These are phyloP conservation scores for Nemoura dubitans DNA, from an alignment of 2,888 invertebrate genomes.

Conservation along the genomic window DNA sequence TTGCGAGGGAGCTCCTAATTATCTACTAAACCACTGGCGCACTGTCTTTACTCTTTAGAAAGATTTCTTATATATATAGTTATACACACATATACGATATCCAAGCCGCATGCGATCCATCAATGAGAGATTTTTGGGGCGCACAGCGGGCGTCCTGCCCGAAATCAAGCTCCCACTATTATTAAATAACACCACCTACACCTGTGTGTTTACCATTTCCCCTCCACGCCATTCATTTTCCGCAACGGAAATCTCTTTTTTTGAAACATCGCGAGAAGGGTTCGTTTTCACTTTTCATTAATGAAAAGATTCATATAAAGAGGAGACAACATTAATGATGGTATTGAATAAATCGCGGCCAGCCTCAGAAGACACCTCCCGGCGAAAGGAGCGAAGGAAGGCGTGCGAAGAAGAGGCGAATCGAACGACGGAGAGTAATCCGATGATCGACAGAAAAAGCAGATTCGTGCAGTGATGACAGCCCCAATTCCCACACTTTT, in stretches of 20 bases:
- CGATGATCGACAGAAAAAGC: background rate
- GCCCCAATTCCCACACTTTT: slow-evolving; percentile 28
- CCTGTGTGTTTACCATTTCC: slow-evolving; percentile 18
- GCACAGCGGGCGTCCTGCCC: slow-evolving; percentile 8
- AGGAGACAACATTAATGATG: slow-evolving; percentile 34
- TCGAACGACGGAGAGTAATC: background rate
- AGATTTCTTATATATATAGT: background rate
- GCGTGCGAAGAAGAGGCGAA: no score
- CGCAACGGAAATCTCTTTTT: background rate
- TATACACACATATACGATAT: background rate
- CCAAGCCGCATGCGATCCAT: slow-evolving; percentile 2
- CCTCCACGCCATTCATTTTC: background rate
- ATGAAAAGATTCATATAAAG: slow-evolving; percentile 8
- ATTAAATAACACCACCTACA: slow-evolving; percentile 40
- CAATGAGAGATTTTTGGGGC: slow-evolving; percentile 13
- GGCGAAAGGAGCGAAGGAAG: background rate
- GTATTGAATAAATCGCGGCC: slow-evolving; percentile 38
- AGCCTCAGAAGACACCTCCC: background rate
- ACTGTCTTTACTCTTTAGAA: slow-evolving; percentile 17
- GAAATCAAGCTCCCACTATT: slow-evolving; percentile 34
- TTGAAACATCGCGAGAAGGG: background rate
- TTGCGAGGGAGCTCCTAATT: slow-evolving; percentile 39
- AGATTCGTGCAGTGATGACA: background rate
- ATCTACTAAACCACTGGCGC: slow-evolving; percentile 29
- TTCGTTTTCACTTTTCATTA: slow-evolving; percentile 22